Evolutionary conservation across 2,797 vertebrate species (phyloP).

Genomic region (Pantherophis alleghaniensis): DNA sequence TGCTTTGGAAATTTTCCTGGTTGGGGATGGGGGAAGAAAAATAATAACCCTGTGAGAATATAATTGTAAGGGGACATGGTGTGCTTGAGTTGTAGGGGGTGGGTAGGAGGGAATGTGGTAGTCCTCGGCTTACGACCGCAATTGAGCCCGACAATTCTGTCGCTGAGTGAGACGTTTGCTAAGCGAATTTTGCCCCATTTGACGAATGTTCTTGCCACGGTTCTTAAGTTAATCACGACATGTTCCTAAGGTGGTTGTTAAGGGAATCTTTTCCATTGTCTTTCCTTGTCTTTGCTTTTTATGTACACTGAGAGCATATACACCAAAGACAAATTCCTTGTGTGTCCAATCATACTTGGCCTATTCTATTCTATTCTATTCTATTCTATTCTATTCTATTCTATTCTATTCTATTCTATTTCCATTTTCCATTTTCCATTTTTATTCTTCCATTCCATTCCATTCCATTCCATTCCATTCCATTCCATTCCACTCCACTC

Average conservation of each 20-base stretch:
- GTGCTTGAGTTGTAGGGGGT: not conserved
- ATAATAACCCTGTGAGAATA: not conserved
- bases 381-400: too few relatives aligned
- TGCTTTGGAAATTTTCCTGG: not conserved
- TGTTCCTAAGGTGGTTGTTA: too few relatives aligned
- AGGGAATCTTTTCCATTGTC: too few relatives aligned
- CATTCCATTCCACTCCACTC: too few relatives aligned
- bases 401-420: too few relatives aligned
- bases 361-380: too few relatives aligned
- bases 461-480: too few relatives aligned
- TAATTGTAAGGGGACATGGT: not conserved
- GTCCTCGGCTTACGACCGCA: not conserved
- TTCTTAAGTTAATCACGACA: not conserved
- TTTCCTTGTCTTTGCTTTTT: not conserved
- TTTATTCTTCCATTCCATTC: too few relatives aligned
- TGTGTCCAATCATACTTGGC: too few relatives aligned
- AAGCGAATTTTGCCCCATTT: not conserved
- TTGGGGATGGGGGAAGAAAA: not conserved
- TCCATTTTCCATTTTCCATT: too few relatives aligned
- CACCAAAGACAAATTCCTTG: too few relatives aligned
- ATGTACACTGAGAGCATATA: too few relatives aligned
- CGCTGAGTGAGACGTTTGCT: not conserved
- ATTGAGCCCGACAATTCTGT: not conserved
- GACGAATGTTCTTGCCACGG: not conserved
- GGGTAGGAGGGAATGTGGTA: not conserved